Conservation (phyloP, 2,113 vertebrate genomes). For the Ciconia maguari region DNA sequence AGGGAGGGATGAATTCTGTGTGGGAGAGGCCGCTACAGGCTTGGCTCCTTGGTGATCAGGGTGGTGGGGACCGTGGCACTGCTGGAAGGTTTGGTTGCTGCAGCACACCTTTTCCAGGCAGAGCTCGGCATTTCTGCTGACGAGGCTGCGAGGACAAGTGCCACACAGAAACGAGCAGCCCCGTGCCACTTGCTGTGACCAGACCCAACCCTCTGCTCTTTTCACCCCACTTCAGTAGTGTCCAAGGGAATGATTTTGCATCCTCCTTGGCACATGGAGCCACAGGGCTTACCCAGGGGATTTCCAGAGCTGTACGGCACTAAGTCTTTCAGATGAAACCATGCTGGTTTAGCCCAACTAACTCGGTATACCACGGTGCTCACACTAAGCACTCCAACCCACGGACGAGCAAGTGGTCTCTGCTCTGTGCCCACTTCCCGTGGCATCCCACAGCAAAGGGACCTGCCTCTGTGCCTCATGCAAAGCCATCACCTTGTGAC, state of each 20-base stretch:
- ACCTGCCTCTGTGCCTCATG: not conserved
- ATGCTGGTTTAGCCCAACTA: not conserved
- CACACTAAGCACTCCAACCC: not conserved
- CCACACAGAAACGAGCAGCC: not conserved
- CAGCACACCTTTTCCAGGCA: not conserved
- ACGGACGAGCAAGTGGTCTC: not conserved
- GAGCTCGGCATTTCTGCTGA: not conserved
- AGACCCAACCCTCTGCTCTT: not conserved
- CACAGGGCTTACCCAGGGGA: not conserved
- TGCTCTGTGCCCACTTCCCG: not conserved
- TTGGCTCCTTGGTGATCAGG: not conserved
- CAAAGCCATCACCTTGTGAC: not conserved
- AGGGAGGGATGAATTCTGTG: not conserved
- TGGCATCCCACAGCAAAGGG: not conserved
- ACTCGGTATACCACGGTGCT: not conserved
- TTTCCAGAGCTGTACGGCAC: not conserved
- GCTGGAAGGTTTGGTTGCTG: not conserved
- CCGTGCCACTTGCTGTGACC: not conserved
- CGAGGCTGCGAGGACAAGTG: no score
- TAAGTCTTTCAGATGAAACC: not conserved
- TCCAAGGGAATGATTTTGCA: not conserved
- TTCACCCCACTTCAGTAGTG: not conserved
- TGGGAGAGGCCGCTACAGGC: not conserved
- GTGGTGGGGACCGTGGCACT: not conserved
- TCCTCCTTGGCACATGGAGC: not conserved